These are phyloP conservation scores for Chionodraco myersi DNA, from an alignment of 2,113 vertebrate genomes.

Conservation along the genomic window DNA sequence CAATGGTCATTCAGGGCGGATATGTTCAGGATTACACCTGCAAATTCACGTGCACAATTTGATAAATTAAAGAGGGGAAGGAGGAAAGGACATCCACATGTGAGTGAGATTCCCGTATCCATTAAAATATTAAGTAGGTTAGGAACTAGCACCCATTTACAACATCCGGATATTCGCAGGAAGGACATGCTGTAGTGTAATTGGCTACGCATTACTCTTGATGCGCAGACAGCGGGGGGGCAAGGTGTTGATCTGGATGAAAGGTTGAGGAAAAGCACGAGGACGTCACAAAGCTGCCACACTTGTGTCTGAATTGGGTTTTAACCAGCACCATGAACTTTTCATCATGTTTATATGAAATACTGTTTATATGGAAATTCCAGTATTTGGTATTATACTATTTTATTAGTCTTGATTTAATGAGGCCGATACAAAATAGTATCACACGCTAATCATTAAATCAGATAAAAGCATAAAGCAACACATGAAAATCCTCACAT, in stretches of 20 bases:
- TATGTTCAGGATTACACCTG: neutral
- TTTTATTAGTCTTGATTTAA: too few relatives aligned
- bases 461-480: too few relatives aligned
- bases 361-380: too few relatives aligned
- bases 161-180: neutral
- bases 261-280: slow-evolving; percentile 15
- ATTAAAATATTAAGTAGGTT: neutral
- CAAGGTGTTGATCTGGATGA: slow-evolving; percentile 17
- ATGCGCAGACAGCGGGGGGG: neutral
- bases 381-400: too few relatives aligned
- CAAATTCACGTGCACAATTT: neutral
- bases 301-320: neutral
- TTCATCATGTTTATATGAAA: neutral
- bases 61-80: neutral
- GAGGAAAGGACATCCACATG: neutral
- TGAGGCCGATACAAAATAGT: too few relatives aligned
- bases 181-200: neutral
- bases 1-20: neutral
- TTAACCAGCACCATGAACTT: slow-evolving; percentile 4
- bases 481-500: too few relatives aligned
- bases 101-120: neutral
- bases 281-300: neutral
- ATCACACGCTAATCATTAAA: too few relatives aligned
- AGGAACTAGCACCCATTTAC: neutral
- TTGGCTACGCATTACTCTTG: neutral